phyloP scores from a whole-genome alignment of 2,797 vertebrate species.

The Mormyrus proboscirostris region DNA sequence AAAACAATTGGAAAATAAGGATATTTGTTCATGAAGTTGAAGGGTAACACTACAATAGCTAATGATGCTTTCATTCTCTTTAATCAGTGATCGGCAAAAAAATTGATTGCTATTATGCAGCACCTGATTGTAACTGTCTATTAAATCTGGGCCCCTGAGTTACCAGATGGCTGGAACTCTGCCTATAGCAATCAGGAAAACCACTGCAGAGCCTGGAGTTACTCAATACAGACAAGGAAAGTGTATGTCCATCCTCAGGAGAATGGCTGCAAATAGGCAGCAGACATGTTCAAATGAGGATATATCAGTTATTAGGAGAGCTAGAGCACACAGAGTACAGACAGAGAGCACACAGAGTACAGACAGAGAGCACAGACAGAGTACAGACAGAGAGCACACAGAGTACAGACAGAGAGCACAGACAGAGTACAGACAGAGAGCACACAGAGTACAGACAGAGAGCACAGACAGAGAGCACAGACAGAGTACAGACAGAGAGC shows the following conservation, averaged over 20 bases:
- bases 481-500: too few relatives aligned
- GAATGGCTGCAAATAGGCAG: not conserved
- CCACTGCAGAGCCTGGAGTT: not conserved
- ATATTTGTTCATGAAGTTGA: not conserved
- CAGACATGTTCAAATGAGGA: not conserved
- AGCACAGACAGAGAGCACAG: too few relatives aligned
- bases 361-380: too few relatives aligned
- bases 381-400: too few relatives aligned
- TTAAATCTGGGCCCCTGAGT: not conserved
- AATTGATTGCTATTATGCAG: not conserved
- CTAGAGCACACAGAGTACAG: not conserved
- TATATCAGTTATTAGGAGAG: not conserved
- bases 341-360: not conserved
- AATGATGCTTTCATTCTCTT: not conserved
- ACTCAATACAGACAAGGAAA: not conserved
- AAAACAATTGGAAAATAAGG: not conserved
- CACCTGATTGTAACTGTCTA: not conserved
- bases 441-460: too few relatives aligned
- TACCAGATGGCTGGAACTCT: not conserved
- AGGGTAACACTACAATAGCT: not conserved
- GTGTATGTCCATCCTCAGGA: not conserved
- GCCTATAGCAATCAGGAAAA: not conserved
- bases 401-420: too few relatives aligned
- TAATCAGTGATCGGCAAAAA: not conserved
- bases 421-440: too few relatives aligned